Conservation (phyloP, 2,888 invertebrate species). For the Plebejus argus region DNA sequence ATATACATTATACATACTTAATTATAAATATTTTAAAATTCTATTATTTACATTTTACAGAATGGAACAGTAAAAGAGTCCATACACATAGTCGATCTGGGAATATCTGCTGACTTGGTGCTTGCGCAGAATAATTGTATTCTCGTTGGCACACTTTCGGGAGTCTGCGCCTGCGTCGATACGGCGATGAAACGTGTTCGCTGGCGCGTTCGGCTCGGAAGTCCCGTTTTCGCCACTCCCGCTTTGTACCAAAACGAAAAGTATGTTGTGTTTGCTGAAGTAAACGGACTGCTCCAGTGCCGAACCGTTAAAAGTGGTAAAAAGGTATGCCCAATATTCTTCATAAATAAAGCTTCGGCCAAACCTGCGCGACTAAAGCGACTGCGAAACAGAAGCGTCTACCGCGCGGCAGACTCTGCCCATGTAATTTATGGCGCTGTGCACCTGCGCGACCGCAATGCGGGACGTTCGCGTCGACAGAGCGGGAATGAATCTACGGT, state of each 20-base stretch:
- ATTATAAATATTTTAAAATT: too few species aligned
- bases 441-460: too few species aligned
- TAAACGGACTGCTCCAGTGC: constrained; percentile 79
- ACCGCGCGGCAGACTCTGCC: too few species aligned
- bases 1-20: too few species aligned
- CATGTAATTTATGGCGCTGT: too few species aligned
- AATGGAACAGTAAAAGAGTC: constrained; percentile 64
- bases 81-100: constrained; percentile 63
- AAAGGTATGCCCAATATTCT: constrained; percentile 54
- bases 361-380: too few species aligned
- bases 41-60: constrained; percentile 59
- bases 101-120: constrained; percentile 74
- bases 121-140: constrained; percentile 64
- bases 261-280: constrained; percentile 78
- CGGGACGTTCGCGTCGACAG: too few species aligned
- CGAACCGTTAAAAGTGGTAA: constrained; percentile 73
- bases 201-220: constrained; percentile 81
- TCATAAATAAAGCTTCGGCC: too few species aligned
- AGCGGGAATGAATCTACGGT: too few species aligned
- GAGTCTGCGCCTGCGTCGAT: constrained; percentile 78
- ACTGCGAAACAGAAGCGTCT: too few species aligned
- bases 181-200: constrained; percentile 72
- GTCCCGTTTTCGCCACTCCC: constrained; percentile 85
- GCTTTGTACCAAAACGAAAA: constrained; percentile 77
- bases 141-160: constrained; percentile 80